These are phyloP conservation scores for Diaperis boleti DNA, from an alignment of 2,888 invertebrate species.

Conservation along the genomic window DNA sequence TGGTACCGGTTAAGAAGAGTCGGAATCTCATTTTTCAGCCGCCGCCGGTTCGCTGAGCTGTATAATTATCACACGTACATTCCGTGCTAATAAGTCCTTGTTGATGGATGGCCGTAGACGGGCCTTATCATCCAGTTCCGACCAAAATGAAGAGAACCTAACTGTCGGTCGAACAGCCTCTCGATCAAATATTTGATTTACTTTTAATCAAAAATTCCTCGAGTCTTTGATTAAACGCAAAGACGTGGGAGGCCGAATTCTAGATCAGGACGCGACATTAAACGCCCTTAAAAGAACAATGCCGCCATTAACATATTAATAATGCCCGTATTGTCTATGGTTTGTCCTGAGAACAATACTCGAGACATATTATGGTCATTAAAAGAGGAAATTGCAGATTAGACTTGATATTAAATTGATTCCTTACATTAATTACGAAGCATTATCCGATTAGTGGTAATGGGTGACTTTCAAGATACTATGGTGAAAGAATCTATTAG, in stretches of 20 bases:
- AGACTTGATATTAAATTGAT: constrained; percentile 35
- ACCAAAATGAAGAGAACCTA: constrained; percentile 21
- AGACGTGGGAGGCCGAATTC: constrained; percentile 38
- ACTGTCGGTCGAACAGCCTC: constrained; percentile 22
- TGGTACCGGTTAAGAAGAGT: constrained; percentile 34
- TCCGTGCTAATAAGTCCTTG: constrained; percentile 59
- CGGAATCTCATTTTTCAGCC: constrained; percentile 53
- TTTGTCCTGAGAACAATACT: constrained; percentile 39
- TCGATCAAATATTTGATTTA: constrained; percentile 47
- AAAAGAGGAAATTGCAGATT: constrained; percentile 43
- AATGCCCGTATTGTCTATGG: constrained; percentile 47
- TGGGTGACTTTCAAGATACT: constrained; percentile 17
- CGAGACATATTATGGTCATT: constrained; percentile 35
- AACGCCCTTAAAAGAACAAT: constrained; percentile 51
- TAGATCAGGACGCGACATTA: constrained; percentile 35
- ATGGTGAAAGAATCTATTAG: no score
- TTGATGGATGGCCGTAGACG: constrained; percentile 55
- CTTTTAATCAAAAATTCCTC: constrained; percentile 43
- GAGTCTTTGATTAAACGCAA: constrained; percentile 18
- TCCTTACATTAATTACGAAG: constrained; percentile 27
- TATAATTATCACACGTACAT: constrained; percentile 61
- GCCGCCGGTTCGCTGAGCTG: constrained; percentile 50
- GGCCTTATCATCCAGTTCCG: constrained; percentile 39
- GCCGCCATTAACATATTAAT: constrained; percentile 51
- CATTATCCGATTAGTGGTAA: constrained; percentile 35